Base-by-base conservation (phyloP, 64 coral and sea anemone species). In the Montipora capricornis region DNA sequence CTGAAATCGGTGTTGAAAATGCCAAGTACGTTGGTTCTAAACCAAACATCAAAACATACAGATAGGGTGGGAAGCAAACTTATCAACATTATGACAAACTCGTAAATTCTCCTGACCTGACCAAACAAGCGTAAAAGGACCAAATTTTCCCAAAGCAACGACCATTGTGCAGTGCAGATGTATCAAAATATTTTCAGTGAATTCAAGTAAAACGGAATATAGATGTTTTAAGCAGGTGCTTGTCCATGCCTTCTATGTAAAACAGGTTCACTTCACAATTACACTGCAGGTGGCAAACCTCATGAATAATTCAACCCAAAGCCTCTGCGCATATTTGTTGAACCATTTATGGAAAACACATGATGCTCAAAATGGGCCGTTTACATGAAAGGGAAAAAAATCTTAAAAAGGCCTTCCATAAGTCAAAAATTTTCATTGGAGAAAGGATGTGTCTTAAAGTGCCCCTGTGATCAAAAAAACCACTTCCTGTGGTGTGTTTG, bases 101-200 rank as follows among this genome's bases (percentile, higher is more conserved):
- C 13, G 0, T 19, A 8, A 50, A 20, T 49, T 70, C 49, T 49
- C 8, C 80, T 73, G 58, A 93, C 92, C 92, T 93, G 92, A 79
- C 92, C 92, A 93, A 19, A 87, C 76, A 0, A 93, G 55, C 8
- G 75, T 88, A 51, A 93, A 93, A 5, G 92, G 92, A 0, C 92
- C 92, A 67, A 88, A 93, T 79, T 80, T 88, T 66, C 92, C 92
- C 5, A 93, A 20, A 20, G 58, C 60, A 22, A 88, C 83, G 15
- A 93, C 84, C 60, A 86, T 93, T 66, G 1, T 70, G 19, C 4
- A 20, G 16, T 20, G 8, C 10, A 7, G 7, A 47, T 37, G 24
- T 44, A 8, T 20, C 5, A 47, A 68, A 46, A 24, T 20, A 68
- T 4, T 71, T 24, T 11, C 20, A 11, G 5, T 13, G 19, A 15